phyloP scores from a whole-genome alignment of 64 coral and sea anemone species.

The Dendronephthya gigantea region DNA sequence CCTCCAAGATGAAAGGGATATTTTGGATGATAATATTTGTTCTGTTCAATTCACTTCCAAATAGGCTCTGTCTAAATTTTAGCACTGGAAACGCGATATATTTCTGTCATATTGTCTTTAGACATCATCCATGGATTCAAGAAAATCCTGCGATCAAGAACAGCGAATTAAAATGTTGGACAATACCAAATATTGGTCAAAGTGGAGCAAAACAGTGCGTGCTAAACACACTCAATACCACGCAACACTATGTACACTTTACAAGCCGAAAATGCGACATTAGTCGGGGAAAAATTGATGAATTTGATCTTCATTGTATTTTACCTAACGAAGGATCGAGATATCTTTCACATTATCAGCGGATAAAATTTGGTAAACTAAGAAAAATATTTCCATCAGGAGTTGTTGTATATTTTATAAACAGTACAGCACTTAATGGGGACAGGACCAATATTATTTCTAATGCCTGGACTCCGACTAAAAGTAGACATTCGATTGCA shows the following conservation, averaged over 20 bases:
- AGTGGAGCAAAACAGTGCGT: background rate
- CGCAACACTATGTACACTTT: background rate
- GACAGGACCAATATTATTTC: background rate
- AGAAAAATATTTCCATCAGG: background rate
- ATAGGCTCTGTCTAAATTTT: background rate
- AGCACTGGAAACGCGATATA: background rate
- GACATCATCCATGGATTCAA: background rate
- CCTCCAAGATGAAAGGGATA: background rate
- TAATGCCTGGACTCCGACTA: background rate
- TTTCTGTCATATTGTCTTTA: background rate
- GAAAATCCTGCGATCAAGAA: background rate
- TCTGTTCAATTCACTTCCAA: background rate
- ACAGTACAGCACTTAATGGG: background rate
- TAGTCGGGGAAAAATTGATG: background rate
- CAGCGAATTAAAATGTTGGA: background rate
- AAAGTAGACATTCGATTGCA: background rate
- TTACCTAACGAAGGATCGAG: background rate
- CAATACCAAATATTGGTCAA: background rate
- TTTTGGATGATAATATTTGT: background rate
- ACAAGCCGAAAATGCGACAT: background rate
- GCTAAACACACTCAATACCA: background rate
- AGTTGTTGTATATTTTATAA: background rate
- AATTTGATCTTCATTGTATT: background rate
- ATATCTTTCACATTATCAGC: background rate
- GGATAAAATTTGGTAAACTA: background rate